Percentiles rank a stretch among this genome's conserved stretches.
Conservation (phyloP, 2,797 vertebrate species). For the Loris lydekkerianus region DNA sequence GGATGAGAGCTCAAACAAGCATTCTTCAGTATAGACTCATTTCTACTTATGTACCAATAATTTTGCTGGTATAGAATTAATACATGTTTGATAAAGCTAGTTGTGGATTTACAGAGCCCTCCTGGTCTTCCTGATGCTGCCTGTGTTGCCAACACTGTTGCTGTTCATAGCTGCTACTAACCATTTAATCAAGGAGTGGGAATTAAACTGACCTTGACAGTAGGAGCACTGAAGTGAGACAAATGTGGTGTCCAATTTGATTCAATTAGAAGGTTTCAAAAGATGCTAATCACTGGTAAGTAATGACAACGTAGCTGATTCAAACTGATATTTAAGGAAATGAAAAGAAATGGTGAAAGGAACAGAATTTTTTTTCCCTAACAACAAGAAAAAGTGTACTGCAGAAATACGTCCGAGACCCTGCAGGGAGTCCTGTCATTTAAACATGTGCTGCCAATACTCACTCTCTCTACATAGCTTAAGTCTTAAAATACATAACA, state of each 20-base stretch:
- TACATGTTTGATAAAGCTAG: not conserved
- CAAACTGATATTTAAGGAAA: not conserved
- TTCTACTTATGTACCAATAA: not conserved
- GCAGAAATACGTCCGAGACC: not conserved
- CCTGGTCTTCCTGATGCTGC: not conserved
- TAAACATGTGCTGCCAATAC: not conserved
- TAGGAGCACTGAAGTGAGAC: not conserved
- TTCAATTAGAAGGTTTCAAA: slow-evolving; percentile 26
- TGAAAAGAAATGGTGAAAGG: not conserved
- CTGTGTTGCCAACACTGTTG: not conserved
- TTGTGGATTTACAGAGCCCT: not conserved
- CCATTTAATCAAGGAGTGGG: not conserved
- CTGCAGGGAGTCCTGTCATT: not conserved
- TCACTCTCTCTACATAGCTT: not conserved
- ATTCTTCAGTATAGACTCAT: slow-evolving; percentile 13
- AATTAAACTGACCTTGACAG: not conserved
- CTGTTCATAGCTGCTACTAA: not conserved
- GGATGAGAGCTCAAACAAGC: slow-evolving; percentile 14
- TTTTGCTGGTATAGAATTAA: not conserved
- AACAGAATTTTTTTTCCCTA: not conserved
- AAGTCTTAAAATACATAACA: slow-evolving; percentile 17
- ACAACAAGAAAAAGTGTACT: not conserved
- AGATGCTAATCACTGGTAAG: slow-evolving; percentile 14
- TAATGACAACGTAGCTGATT: not conserved
- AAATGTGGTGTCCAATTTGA: slow-evolving; percentile 21